A percentile compares a stretch with the other conserved stretches of the same genome.
These are phyloP conservation scores for Rhamphomyia laevipes DNA, from an alignment of 2,888 invertebrate species.

Conservation along the genomic window DNA sequence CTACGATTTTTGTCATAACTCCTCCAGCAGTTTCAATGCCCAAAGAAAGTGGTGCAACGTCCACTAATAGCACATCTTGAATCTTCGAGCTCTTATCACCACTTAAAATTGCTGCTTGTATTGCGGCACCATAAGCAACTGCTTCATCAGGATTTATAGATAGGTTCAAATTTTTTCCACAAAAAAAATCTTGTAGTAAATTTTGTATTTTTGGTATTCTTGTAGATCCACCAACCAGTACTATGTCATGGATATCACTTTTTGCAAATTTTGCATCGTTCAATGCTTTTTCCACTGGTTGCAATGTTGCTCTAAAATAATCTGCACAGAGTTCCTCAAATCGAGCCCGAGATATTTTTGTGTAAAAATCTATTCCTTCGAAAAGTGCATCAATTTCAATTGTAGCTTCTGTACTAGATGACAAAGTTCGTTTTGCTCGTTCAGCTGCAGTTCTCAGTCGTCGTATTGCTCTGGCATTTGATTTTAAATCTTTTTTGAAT, in stretches of 20 bases:
- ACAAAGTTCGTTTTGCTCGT: conserved; percentile 63
- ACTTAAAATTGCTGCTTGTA: conserved; percentile 58
- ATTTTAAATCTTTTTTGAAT: conserved; percentile 52
- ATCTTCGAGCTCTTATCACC: conserved; percentile 59
- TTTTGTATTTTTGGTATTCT: conserved; percentile 69
- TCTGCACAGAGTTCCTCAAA: conserved; percentile 61
- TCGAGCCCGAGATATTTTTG: conserved; percentile 53
- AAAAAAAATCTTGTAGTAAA: conserved; percentile 62
- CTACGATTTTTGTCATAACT: conserved; percentile 66
- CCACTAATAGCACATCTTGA: conserved; percentile 58
- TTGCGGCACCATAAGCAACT: conserved; percentile 65
- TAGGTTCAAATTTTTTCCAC: conserved; percentile 55
- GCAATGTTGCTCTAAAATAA: conserved; percentile 54
- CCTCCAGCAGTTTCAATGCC: conserved; percentile 71
- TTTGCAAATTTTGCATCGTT: conserved; percentile 65
- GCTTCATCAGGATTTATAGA: conserved; percentile 72
- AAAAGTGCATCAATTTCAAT: conserved; percentile 62
- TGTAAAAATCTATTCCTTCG: conserved; percentile 59
- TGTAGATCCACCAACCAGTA: conserved; percentile 70
- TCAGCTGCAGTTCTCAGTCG: conserved; percentile 63
- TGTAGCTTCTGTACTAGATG: conserved; percentile 64
- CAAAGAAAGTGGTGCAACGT: conserved; percentile 55
- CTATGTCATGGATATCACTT: conserved; percentile 59
- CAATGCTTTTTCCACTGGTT: conserved; percentile 62
- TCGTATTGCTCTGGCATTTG: conserved; percentile 52